Percentiles rank a stretch among this genome's conserved stretches.
These are phyloP conservation scores for Cistogaster globosa DNA, from an alignment of 2,888 invertebrate genomes.

Conservation along the genomic window DNA sequence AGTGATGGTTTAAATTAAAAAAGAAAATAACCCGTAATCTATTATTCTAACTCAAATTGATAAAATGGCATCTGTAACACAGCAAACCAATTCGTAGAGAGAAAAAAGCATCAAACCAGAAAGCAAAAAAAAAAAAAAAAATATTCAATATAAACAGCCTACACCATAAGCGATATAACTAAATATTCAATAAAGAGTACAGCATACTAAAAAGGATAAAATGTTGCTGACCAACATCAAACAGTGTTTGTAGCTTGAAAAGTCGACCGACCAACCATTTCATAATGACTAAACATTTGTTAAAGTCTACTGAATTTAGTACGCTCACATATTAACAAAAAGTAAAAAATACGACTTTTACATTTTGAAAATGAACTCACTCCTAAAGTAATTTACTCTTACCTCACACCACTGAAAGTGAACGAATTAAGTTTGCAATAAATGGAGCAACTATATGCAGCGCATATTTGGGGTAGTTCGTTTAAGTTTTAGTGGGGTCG, in stretches of 20 bases:
- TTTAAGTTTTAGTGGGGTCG: neutral
- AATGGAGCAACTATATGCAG: neutral
- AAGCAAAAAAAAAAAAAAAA: constrained; percentile 14
- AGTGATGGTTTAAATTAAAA: constrained; percentile 78
- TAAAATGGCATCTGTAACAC: constrained; percentile 67
- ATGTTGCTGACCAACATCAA: constrained; percentile 40
- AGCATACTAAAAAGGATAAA: constrained; percentile 6
- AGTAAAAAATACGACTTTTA: neutral
- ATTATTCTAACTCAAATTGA: constrained; percentile 75
- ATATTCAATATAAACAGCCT: constrained; percentile 28
- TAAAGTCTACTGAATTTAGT: constrained; percentile 75
- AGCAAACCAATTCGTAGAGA: constrained; percentile 24
- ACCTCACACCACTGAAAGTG: neutral
- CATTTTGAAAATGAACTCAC: neutral
- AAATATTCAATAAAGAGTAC: constrained; percentile 20
- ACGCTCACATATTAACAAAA: constrained; percentile 35
- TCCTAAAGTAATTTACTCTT: neutral
- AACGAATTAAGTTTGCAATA: neutral
- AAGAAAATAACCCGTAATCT: constrained; percentile 77
- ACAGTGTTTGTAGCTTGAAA: constrained; percentile 36
- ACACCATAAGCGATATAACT: constrained; percentile 10
- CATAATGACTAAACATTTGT: constrained; percentile 77
- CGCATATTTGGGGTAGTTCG: constrained; percentile 5
- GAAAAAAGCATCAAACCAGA: neutral
- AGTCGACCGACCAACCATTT: constrained; percentile 31